Base-by-base conservation (phyloP, 1,140 invertebrate species). In the Zaprionus nigranus region DNA sequence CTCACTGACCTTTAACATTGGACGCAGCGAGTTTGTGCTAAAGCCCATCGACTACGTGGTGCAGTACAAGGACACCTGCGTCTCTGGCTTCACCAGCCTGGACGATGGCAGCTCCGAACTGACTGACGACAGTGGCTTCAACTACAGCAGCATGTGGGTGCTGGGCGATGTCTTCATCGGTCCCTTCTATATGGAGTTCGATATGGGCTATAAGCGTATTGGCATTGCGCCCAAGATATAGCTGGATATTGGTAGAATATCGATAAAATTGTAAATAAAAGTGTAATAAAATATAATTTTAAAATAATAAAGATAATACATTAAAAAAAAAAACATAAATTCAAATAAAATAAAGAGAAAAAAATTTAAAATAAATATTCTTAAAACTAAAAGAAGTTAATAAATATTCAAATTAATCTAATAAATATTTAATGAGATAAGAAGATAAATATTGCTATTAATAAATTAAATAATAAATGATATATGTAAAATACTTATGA, bases 41-140 rank as follows among this genome's bases (percentile, higher is more conserved):
- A 54, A 38, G 0, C 56, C 82, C 1, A n/a, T 58, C 0, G 59
- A 73, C 20, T 92, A 92, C 24, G 56, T 92, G 11, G 69, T 77
- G 3, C 98, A 67, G n/a, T 84, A 70, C 43, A 67, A 61, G 5
- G 60, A 64, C 34, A 84, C 82, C 43, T 91, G 88, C 11, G 67
- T 85, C 3, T 85, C 88, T 0, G 79, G 76, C 1, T 91, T 91
- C 38, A 73, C 71, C 11, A 66, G 60, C 40, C 40, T 80, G 17
- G 98, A 99, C 93, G 93, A 97, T 82, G 96, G 94, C 58, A 97
- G 99, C 84, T 95, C 96, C 81, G 94, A 97, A 62, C 40, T 71
- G 15, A 64, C 20, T 5, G 64, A 62, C 17, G 51, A 51, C 5
- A 12, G 24, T 13, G 81, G 77, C 12, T 64, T 38, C 1, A 61